Conservation (phyloP, 2,113 vertebrate genomes). For the Gorsachius goisagi region DNA sequence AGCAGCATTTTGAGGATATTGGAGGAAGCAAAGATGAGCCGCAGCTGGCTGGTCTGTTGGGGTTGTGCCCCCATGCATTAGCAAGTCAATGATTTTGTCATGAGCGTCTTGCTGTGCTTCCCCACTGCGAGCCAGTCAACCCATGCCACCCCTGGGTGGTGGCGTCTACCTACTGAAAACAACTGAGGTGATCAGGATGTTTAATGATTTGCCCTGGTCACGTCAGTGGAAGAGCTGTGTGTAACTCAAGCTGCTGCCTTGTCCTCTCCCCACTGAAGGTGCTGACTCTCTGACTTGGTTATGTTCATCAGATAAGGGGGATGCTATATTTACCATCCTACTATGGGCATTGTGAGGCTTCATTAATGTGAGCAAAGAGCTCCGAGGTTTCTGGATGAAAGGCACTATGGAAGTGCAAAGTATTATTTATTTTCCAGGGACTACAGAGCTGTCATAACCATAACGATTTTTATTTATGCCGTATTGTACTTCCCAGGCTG, state of each 20-base stretch:
- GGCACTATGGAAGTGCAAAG: not conserved
- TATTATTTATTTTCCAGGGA: constrained; percentile 60
- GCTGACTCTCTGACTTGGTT: not conserved
- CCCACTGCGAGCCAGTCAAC: accelerated
- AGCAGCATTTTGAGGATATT: not conserved
- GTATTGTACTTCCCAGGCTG: not conserved
- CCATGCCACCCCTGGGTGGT: not conserved
- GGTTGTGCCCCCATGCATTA: accelerated
- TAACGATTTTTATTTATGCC: constrained; percentile 46
- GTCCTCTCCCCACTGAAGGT: not conserved
- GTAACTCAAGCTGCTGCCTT: not conserved
- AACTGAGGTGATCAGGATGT: not conserved
- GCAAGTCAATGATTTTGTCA: not conserved
- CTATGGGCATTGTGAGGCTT: not conserved
- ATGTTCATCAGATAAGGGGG: not conserved
- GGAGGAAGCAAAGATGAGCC: not conserved
- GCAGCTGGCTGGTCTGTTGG: not conserved
- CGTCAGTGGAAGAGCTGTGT: not conserved
- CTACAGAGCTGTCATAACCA: constrained; percentile 28
- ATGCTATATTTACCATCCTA: not conserved
- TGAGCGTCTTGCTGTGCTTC: not conserved
- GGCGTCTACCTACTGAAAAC: not conserved
- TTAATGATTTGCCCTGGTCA: not conserved
- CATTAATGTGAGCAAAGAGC: not conserved
- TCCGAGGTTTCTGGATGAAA: constrained; percentile 14